Percentiles rank a stretch among this genome's conserved stretches.
Evolutionary conservation across 2,888 invertebrate species (phyloP).

Genomic region (Ormyrus nitidulus): DNA sequence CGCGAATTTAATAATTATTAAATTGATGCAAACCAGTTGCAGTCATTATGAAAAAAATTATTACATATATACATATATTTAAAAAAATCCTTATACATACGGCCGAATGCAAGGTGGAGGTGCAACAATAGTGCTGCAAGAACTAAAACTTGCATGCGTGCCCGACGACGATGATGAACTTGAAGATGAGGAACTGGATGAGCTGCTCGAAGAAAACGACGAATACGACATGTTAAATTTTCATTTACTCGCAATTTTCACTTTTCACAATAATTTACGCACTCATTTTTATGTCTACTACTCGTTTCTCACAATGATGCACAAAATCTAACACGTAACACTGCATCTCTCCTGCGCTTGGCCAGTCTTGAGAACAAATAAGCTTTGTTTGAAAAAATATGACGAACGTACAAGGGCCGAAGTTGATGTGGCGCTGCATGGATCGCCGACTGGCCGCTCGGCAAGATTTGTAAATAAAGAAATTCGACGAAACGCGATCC

Average conservation of each 20-base stretch:
- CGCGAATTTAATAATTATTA: too few relatives aligned
- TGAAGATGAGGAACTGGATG: not conserved
- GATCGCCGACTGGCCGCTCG: not conserved
- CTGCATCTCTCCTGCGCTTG: too few relatives aligned
- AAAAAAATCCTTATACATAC: conserved; percentile 31
- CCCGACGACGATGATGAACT: not conserved
- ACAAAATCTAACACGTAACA: too few relatives aligned
- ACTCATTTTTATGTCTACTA: too few relatives aligned
- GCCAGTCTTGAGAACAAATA: too few relatives aligned
- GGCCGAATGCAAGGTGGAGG: conserved; percentile 11
- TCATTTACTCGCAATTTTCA: too few relatives aligned
- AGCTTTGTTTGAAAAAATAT: too few relatives aligned
- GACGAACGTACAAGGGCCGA: too few relatives aligned
- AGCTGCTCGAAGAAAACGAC: conserved; percentile 3
- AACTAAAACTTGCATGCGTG: conserved; percentile 30
- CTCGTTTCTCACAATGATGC: too few relatives aligned
- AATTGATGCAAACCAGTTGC: too few relatives aligned
- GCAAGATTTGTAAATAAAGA: conserved; percentile 33
- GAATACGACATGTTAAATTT: conserved; percentile 20
- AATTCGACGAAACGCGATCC: conserved; percentile 35
- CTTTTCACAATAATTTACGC: too few relatives aligned
- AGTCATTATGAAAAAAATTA: not conserved
- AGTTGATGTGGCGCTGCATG: too few relatives aligned
- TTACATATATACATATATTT: not conserved
- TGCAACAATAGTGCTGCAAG: conserved; percentile 23